These are phyloP conservation scores for Nephotettix cincticeps DNA, from an alignment of 1,140 invertebrate species.

Conservation along the genomic window DNA sequence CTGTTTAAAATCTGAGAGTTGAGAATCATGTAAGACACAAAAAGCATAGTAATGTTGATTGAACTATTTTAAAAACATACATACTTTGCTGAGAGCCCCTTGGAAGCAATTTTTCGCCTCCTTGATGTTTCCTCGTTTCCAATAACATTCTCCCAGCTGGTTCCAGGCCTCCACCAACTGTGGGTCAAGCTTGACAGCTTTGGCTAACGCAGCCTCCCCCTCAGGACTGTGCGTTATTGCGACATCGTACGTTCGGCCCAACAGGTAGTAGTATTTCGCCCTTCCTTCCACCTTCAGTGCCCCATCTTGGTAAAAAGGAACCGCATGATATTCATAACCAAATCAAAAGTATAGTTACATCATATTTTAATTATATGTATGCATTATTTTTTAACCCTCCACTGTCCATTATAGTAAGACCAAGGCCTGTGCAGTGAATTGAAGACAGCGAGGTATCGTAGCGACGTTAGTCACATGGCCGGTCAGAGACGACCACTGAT, in stretches of 20 bases:
- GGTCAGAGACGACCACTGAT: too few species aligned
- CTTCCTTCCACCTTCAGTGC: conserved; percentile 32
- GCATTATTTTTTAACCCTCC: not conserved
- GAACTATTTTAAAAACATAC: too few species aligned
- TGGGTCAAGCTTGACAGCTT: conserved; percentile 83
- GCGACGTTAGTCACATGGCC: too few species aligned
- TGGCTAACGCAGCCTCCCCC: conserved; percentile 72
- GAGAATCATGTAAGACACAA: too few species aligned
- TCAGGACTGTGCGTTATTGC: conserved; percentile 63
- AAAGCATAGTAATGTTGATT: too few species aligned
- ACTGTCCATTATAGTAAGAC: not conserved
- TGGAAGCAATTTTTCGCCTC: conserved; percentile 85
- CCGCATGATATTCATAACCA: not conserved
- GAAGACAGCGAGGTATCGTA: too few species aligned
- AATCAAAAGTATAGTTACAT: not conserved
- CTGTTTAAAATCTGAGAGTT: too few species aligned
- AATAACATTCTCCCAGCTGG: conserved; percentile 86
- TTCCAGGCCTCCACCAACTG: conserved; percentile 85
- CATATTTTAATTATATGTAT: not conserved
- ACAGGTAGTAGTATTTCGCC: conserved; percentile 71
- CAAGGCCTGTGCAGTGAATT: too few species aligned
- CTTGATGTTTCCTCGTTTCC: conserved; percentile 80
- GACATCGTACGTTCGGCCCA: conserved; percentile 76
- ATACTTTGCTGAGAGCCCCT: conserved; percentile 77
- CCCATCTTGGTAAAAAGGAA: not conserved